Evolutionary conservation across 2,113 vertebrate genomes (phyloP).

Genomic region (Chrysemys picta): DNA sequence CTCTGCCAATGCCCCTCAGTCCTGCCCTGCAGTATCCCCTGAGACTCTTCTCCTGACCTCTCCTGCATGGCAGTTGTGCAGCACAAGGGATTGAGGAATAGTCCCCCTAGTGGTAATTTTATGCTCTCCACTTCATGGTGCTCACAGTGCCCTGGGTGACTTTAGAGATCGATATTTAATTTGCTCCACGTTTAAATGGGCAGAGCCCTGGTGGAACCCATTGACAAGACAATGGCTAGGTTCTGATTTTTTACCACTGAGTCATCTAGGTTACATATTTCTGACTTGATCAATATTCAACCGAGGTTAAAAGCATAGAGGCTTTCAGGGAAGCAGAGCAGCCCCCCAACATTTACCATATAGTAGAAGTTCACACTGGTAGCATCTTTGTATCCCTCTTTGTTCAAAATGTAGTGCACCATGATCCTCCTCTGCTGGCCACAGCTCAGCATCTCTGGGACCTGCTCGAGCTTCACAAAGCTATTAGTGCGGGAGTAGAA

Average conservation of each 20-base stretch:
- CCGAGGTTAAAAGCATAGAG: not conserved
- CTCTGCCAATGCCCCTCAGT: not conserved
- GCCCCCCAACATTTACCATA: slow-evolving; percentile 59
- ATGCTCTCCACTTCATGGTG: not conserved
- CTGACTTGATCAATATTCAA: not conserved
- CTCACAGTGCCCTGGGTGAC: not conserved
- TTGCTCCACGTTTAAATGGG: not conserved
- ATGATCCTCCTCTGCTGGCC: slow-evolving; percentile 40
- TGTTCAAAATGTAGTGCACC: slow-evolving; percentile 64
- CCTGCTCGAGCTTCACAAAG: slow-evolving; percentile 71
- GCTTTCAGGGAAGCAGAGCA: not conserved
- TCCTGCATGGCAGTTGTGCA: not conserved
- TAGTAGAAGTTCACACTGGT: slow-evolving; percentile 68
- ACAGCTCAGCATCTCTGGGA: slow-evolving; percentile 68
- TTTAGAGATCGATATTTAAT: not conserved
- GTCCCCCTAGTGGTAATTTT: not conserved
- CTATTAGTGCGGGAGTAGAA: slow-evolving; percentile 78
- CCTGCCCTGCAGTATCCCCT: not conserved
- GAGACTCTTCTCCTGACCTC: not conserved
- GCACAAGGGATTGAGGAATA: not conserved
- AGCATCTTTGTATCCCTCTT: slow-evolving; percentile 25
- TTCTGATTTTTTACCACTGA: not conserved
- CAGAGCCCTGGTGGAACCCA: not conserved
- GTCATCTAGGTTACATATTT: not conserved
- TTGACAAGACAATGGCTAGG: not conserved